A percentile compares a stretch with the other conserved stretches of the same genome.
These are phyloP conservation scores for Daubentonia madagascariensis DNA, from an alignment of 2,113 vertebrate species.

Conservation along the genomic window DNA sequence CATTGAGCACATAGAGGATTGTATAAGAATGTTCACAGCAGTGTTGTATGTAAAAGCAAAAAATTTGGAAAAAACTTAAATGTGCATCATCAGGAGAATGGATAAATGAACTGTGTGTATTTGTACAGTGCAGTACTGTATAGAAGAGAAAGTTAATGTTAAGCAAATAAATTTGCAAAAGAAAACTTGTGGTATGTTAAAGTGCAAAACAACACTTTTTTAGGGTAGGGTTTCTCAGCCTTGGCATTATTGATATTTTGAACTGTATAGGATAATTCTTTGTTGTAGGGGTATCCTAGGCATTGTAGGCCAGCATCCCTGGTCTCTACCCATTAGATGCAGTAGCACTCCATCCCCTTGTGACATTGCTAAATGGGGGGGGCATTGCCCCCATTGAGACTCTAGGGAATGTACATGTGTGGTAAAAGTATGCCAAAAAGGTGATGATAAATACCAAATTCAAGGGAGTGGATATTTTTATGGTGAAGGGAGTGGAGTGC, in stretches of 20 bases:
- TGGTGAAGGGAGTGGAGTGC: background rate
- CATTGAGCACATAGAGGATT: background rate
- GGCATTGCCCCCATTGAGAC: background rate
- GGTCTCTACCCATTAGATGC: background rate
- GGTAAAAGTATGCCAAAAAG: background rate
- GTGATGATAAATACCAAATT: background rate
- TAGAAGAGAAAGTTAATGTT: background rate
- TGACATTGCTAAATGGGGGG: background rate
- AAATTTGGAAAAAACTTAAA: background rate
- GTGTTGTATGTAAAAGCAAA: constrained; percentile 1
- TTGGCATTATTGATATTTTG: background rate
- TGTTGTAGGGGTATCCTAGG: background rate
- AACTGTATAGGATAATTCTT: background rate
- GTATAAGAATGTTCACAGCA: background rate
- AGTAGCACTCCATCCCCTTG: background rate
- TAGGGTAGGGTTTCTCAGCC: background rate
- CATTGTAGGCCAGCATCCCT: background rate
- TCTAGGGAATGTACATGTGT: background rate
- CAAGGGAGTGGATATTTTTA: background rate
- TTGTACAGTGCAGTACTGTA: background rate
- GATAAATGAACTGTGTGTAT: background rate
- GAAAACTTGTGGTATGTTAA: background rate
- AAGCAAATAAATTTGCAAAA: background rate
- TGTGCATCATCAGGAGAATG: background rate
- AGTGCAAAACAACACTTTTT: background rate